Conservation (phyloP, 2,888 invertebrate species). For the Platypus cylindrus region DNA sequence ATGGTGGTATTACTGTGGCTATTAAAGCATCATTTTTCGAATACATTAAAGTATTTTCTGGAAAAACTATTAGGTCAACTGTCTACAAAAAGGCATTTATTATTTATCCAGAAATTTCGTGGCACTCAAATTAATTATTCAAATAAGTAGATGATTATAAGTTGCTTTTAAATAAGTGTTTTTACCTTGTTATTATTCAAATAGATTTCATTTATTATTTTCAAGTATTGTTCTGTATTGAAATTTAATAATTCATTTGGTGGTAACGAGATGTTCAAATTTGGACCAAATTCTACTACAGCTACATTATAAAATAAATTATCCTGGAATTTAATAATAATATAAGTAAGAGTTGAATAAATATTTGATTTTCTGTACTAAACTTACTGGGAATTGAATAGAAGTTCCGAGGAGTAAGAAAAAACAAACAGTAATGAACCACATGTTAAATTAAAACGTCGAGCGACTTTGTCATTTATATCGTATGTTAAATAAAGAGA, state of each 20-base stretch:
- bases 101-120: conserved; percentile 3
- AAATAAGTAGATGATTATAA: neutral
- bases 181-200: conserved; percentile 5
- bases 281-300: conserved; percentile 11
- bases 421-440: no score
- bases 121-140: neutral
- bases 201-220: conserved; percentile 6
- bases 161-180: neutral
- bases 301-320: conserved; percentile 8
- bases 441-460: no score
- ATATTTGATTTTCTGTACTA: no score
- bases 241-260: conserved; percentile 5
- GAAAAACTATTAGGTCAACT: conserved; percentile 13
- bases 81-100: conserved; percentile 7
- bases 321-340: conserved; percentile 7
- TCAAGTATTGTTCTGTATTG: conserved; percentile 8
- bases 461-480: no score
- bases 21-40: neutral
- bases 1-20: conserved; percentile 6
- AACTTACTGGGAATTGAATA: no score
- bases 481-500: no score
- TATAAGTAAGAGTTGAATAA: no score
- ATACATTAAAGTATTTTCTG: conserved; percentile 11
- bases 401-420: no score
- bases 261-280: conserved; percentile 5